Evolutionary conservation across 2,797 vertebrate species (phyloP).

Genomic region (Crocodylus rhombifer): DNA sequence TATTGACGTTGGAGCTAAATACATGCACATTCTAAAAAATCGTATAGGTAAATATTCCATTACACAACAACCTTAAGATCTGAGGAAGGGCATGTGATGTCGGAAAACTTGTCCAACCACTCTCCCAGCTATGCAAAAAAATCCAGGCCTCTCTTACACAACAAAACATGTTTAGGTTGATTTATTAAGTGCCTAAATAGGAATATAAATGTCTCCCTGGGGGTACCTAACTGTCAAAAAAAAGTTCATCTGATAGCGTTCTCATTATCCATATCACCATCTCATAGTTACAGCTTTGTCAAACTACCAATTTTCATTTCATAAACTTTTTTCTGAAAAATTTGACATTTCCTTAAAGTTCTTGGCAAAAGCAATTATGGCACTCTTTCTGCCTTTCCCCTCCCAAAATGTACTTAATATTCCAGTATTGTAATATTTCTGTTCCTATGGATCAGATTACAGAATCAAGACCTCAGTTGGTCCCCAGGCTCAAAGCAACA

Average conservation of each 20-base stretch:
- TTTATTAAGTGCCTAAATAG: background rate
- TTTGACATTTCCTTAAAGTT: background rate
- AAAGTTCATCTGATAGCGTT: background rate
- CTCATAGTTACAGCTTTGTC: background rate
- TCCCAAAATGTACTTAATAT: background rate
- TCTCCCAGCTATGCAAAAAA: too few species aligned
- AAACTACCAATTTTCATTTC: background rate
- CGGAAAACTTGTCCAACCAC: too few species aligned
- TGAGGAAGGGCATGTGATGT: too few species aligned
- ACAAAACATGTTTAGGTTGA: too few species aligned
- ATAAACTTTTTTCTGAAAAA: background rate
- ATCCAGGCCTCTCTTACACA: too few species aligned
- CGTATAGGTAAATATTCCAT: background rate
- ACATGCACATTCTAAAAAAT: background rate
- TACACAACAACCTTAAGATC: background rate
- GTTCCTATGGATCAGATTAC: background rate
- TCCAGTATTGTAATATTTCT: background rate
- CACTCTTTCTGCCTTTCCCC: background rate
- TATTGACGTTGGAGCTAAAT: background rate
- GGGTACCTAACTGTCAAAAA: background rate
- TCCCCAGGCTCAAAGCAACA: background rate
- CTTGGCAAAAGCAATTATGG: background rate
- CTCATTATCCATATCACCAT: background rate
- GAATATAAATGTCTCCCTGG: background rate
- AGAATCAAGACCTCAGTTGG: background rate